phyloP scores from a whole-genome alignment of 2,113 vertebrate genomes.

The Lasiurus borealis region DNA sequence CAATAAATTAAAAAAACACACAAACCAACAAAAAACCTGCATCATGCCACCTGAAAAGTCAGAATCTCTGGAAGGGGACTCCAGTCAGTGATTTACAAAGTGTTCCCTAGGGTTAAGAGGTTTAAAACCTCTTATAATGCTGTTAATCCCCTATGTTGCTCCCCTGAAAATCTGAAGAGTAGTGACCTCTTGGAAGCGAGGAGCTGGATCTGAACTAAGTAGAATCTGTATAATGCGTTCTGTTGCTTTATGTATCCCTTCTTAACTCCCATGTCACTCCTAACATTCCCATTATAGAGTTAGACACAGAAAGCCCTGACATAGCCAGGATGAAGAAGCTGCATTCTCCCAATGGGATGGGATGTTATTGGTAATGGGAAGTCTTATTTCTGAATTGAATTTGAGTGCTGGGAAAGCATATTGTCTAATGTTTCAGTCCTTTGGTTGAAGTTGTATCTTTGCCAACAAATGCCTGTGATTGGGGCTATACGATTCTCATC shows the following conservation, averaged over 20 bases:
- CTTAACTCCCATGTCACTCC: background rate
- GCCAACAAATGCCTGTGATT: slow-evolving; percentile 54
- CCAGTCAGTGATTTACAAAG: background rate
- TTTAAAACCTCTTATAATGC: background rate
- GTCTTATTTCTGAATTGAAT: slow-evolving; percentile 72
- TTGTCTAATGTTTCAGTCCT: slow-evolving; percentile 66
- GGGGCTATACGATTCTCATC: slow-evolving; percentile 45
- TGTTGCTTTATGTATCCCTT: slow-evolving; percentile 13
- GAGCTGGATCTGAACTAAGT: background rate
- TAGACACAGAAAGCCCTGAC: slow-evolving; percentile 48
- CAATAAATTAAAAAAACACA: too few relatives aligned
- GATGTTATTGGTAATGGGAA: slow-evolving; percentile 63
- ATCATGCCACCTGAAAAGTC: background rate
- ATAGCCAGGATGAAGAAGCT: background rate
- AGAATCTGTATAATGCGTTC: slow-evolving; percentile 5
- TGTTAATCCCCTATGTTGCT: background rate
- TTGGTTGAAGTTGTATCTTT: slow-evolving; percentile 60
- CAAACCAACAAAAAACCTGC: background rate
- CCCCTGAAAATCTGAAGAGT: slow-evolving; percentile 27
- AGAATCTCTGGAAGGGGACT: background rate
- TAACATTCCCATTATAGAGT: slow-evolving; percentile 36
- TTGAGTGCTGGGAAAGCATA: slow-evolving; percentile 66
- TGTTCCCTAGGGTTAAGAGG: background rate
- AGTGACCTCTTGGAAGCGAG: background rate
- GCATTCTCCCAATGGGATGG: background rate